Evolutionary conservation across 2,888 invertebrate genomes (phyloP).

Genomic region (Tenthredo notha): DNA sequence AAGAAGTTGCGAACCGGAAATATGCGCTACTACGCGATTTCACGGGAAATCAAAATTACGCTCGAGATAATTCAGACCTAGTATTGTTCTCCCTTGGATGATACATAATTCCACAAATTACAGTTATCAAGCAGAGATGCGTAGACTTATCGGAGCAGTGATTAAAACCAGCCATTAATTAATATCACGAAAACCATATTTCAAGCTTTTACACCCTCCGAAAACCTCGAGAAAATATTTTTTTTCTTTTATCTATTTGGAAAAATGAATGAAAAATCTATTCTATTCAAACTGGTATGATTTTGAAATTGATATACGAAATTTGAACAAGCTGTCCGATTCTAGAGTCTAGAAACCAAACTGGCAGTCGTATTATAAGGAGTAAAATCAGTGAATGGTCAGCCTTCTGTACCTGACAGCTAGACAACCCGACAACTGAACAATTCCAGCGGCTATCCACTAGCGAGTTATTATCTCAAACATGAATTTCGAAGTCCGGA

Average conservation of each 20-base stretch:
- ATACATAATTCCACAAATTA: not conserved
- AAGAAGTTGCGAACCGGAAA: not conserved
- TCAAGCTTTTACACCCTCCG: not conserved
- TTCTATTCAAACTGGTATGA: not conserved
- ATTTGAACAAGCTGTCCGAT: not conserved
- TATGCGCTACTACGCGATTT: not conserved
- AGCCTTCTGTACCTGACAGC: slow-evolving; percentile 21
- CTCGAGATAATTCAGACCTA: not conserved
- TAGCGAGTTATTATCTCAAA: slow-evolving; percentile 7
- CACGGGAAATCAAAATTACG: slow-evolving; percentile 11
- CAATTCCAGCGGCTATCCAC: slow-evolving; percentile 9
- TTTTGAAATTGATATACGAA: not conserved
- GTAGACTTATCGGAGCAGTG: not conserved
- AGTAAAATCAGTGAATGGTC: slow-evolving; percentile 34
- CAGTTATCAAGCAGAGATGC: not conserved
- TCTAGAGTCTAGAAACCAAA: not conserved
- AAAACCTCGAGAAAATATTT: not conserved
- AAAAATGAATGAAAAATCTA: not conserved
- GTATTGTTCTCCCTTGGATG: not conserved
- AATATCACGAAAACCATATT: not conserved
- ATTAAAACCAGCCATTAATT: not conserved
- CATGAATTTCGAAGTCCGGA: not conserved
- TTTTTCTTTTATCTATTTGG: not conserved
- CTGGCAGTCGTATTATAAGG: slow-evolving; percentile 7
- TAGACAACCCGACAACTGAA: slow-evolving; percentile 14